These are phyloP conservation scores for Aphyosemion australe DNA, from an alignment of 2,113 vertebrate species.

Conservation along the genomic window DNA sequence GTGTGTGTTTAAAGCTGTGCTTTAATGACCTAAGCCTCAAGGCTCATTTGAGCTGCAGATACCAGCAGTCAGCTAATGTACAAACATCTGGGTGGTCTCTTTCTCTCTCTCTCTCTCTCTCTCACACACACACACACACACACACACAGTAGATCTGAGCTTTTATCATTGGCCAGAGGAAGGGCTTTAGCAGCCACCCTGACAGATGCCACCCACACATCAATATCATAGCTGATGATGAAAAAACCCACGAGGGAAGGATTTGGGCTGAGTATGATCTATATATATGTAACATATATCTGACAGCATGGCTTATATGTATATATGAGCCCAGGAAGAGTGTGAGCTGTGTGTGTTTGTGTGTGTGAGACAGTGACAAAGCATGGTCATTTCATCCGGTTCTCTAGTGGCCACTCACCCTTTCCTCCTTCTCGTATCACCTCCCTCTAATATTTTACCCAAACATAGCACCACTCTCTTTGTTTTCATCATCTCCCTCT, in stretches of 20 bases:
- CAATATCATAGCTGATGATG: conserved; percentile 2
- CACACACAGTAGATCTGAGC: conserved; percentile 27
- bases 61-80: conserved; percentile 62
- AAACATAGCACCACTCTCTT: conserved; percentile 1
- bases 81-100: conserved; percentile 51
- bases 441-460: conserved; percentile 18
- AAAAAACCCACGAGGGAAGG: conserved; percentile 30
- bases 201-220: conserved; percentile 54
- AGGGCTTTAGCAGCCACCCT: conserved; percentile 53
- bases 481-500: not conserved
- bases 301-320: conserved; percentile 69
- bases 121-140: conserved; percentile 9
- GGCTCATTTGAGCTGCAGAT: conserved; percentile 65
- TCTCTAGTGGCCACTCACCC: conserved; percentile 40
- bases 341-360: conserved; percentile 11
- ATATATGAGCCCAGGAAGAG: conserved; percentile 37
- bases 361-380: conserved; percentile 61
- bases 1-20: conserved; percentile 53
- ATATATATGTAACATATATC: conserved; percentile 61
- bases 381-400: conserved; percentile 53
- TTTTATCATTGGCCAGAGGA: conserved; percentile 67
- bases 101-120: conserved; percentile 9
- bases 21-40: conserved; percentile 66
- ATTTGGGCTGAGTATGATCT: conserved; percentile 61
- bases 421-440: conserved; percentile 19